phyloP scores from a whole-genome alignment of 2,797 vertebrate species.

The Pangasius sanitwongsei region DNA sequence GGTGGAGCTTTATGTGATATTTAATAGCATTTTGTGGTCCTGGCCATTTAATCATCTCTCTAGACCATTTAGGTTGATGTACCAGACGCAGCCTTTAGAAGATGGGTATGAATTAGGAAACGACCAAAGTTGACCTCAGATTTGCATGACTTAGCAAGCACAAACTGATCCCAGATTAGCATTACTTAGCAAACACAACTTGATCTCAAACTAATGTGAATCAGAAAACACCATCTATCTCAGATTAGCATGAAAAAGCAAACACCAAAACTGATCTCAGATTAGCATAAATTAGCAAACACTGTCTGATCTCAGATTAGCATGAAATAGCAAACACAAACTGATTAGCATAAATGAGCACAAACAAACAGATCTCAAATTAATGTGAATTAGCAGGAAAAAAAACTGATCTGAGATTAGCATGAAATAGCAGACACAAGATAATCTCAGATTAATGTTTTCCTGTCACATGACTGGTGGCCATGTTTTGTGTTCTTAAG shows the following conservation, averaged over 20 bases:
- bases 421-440: not conserved
- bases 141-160: not conserved
- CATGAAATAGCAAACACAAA: not conserved
- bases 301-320: not conserved
- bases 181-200: not conserved
- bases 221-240: not conserved
- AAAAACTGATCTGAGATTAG: not conserved
- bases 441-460: not conserved
- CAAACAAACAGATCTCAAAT: not conserved
- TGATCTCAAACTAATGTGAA: not conserved
- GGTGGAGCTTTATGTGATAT: slow-evolving; percentile 18
- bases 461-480: not conserved
- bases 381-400: not conserved
- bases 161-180: not conserved
- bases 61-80: not conserved
- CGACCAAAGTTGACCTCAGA: not conserved
- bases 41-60: not conserved
- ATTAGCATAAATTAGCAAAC: not conserved
- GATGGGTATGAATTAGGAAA: not conserved
- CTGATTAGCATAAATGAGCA: not conserved
- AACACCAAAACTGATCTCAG: not conserved
- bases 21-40: slow-evolving; percentile 8
- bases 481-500: not conserved
- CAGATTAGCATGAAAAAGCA: not conserved
- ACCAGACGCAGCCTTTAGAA: not conserved